Base-by-base conservation (phyloP, 2,888 invertebrate species). In the Sialis fuliginosa region DNA sequence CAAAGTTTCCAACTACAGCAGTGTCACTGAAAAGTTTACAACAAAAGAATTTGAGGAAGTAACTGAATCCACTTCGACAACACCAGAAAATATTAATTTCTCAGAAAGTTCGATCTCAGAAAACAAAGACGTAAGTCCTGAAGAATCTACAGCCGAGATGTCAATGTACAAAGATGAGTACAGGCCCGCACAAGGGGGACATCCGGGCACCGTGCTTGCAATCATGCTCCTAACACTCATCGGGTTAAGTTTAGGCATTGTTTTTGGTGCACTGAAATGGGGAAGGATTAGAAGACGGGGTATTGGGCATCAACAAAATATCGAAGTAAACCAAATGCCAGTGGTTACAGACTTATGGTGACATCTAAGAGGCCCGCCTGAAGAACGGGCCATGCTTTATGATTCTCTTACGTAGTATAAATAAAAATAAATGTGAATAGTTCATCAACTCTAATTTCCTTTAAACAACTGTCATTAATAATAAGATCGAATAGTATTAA, bases 291-390 rank as follows among this genome's bases (percentile, higher is more conserved):
- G 22, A 22, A 22, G 22, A 22, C 22, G 22, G 22, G 22, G 22
- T 22, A 22, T 22, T 22, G 22, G 22, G 22, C 22, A 22, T 4
- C 22, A 22, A 22, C 22, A 22, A 70, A 66, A 69, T 55, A 69
- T 79, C 67, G 79, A 80, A 62, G 78, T 79, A 61, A 66, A 65
- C 55, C 67, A 66, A 52, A 56, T 72, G 52, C 67, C 69, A 35
- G 75, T 77, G 48, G 75, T 79, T 45, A 72, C 76, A 42, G 79
- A 81, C 56, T 68, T 80, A 50, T 81, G 81, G 81, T 80, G 80
- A 81, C 77, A 74, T 60, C 62, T 74, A 60, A 68, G 72, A 56
- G 70, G 54, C 49, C 52, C 70, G 64, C 67, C 69, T 57, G 73
- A 74, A 39, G 64, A 74, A 67, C 66, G 72, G 67, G 66, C 56